Conservation (phyloP, 2,797 vertebrate species). For the Amphiprion clarkii region DNA sequence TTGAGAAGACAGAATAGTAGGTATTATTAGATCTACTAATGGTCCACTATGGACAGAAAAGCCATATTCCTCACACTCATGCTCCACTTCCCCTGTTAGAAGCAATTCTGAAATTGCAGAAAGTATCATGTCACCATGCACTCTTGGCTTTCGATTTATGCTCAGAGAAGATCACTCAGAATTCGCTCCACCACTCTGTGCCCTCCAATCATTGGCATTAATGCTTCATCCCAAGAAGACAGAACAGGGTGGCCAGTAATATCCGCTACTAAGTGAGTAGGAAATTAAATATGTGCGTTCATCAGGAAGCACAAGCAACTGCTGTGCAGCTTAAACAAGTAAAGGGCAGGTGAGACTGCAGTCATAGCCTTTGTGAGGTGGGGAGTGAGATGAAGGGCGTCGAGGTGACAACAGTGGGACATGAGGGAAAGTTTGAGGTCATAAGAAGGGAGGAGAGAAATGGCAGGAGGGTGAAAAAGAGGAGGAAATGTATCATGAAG, state of each 20-base stretch:
- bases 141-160: slow-evolving; percentile 55
- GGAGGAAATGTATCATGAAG: slow-evolving; percentile 34
- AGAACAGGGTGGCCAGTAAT: slow-evolving; percentile 35
- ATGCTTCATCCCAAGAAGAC: slow-evolving; percentile 41
- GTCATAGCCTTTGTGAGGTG: slow-evolving; percentile 28
- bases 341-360: slow-evolving; percentile 29
- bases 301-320: slow-evolving; percentile 17
- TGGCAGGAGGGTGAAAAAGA: slow-evolving; percentile 13
- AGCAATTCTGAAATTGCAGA: slow-evolving; percentile 39
- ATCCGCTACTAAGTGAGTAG: slow-evolving; percentile 44
- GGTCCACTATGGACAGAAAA: slow-evolving; percentile 6
- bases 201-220: slow-evolving; percentile 60
- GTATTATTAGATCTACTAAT: slow-evolving; percentile 21
- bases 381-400: slow-evolving; percentile 22
- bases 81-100: slow-evolving; percentile 21
- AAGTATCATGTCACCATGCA: slow-evolving; percentile 47
- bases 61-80: slow-evolving; percentile 13
- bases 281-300: slow-evolving; percentile 44
- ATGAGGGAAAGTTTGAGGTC: background rate
- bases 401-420: background rate
- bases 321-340: slow-evolving; percentile 31
- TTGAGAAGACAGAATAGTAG: slow-evolving; percentile 36
- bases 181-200: background rate
- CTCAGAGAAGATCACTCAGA: slow-evolving; percentile 35
- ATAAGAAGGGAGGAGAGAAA: slow-evolving; percentile 29